Base-by-base conservation (phyloP, 2,797 vertebrate genomes). In the Chrysocyon brachyurus region DNA sequence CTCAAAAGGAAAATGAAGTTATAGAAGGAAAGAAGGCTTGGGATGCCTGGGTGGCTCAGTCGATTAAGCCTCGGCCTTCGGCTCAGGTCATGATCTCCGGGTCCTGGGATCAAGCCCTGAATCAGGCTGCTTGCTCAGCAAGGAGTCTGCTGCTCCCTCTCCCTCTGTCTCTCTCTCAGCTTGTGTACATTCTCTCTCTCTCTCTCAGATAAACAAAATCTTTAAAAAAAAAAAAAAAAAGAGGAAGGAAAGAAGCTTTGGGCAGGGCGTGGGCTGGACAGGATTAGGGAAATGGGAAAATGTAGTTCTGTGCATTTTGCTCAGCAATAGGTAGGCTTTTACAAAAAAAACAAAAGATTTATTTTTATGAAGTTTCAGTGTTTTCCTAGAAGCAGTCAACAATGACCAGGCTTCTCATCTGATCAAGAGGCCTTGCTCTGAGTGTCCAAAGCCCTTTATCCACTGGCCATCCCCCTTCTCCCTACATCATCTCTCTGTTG, bases 311-410 rank as follows among this genome's bases (percentile, higher is more conserved):
- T 17, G 36, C 24, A 52, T 61, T 90, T 61, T 73, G 52, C 54
- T 87, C 19, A 21, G 19, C 46, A 26, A 6, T 1, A 6, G 16
- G 56, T 11, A 6, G 19, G 16, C 36, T 70, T 89, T 61, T 28
- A 79, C 19, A 87, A 31, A 83, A 83, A 83, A 16, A 33, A 63
- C 12, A 28, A 63, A 77, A 52, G 14, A 36, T 28, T 7, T 28
- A 19, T 63, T 79, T 56, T 81, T 40, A 75, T 11, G 31, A 92
- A 33, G 16, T 5, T 11, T 81, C 63, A 24, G 36, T 5, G 6
- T 93, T 83, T 90, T 84, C 70, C 73, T 79, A 82, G 90, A 73
- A 72, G 28, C 85, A 31, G 36, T 81, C 75, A 64, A 4, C 36
- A 33, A n/a, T 70, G 59, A 64, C 49, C 40, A 57, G 59, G 36